These are phyloP conservation scores for Ammospiza nelsoni DNA, from an alignment of 2,113 vertebrate species.

Conservation along the genomic window DNA sequence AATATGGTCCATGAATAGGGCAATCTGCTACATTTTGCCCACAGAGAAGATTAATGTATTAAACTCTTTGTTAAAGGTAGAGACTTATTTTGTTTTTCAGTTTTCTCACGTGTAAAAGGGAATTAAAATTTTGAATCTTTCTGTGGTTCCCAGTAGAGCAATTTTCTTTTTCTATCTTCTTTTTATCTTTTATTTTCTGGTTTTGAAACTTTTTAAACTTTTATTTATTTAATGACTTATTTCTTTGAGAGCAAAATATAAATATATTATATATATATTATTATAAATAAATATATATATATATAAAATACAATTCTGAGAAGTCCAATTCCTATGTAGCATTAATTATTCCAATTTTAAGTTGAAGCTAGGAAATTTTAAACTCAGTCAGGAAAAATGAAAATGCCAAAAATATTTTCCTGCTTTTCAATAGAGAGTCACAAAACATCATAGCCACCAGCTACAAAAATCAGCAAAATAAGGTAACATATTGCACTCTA, in stretches of 20 bases:
- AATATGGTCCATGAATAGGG: background rate
- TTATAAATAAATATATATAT: too few relatives aligned
- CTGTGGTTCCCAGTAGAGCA: background rate
- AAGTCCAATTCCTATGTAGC: background rate
- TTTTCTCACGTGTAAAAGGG: background rate
- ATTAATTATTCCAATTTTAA: background rate
- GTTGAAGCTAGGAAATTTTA: background rate
- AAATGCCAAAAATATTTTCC: background rate
- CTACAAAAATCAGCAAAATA: background rate
- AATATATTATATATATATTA: too few relatives aligned
- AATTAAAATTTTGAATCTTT: background rate
- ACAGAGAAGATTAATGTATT: background rate
- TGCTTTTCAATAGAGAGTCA: background rate
- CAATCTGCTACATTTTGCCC: rapidly evolving
- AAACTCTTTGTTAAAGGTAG: background rate
- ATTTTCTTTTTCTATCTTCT: rapidly evolving
- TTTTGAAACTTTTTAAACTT: background rate
- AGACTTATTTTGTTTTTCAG: background rate
- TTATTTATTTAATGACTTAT: background rate
- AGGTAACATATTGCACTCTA: background rate
- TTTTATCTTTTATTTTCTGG: background rate
- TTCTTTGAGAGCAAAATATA: background rate
- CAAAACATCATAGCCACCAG: background rate
- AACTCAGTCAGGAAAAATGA: background rate
- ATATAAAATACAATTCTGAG: background rate